Evolutionary conservation across 1,140 invertebrate species (phyloP).

Genomic region (Teleogryllus occipitalis): DNA sequence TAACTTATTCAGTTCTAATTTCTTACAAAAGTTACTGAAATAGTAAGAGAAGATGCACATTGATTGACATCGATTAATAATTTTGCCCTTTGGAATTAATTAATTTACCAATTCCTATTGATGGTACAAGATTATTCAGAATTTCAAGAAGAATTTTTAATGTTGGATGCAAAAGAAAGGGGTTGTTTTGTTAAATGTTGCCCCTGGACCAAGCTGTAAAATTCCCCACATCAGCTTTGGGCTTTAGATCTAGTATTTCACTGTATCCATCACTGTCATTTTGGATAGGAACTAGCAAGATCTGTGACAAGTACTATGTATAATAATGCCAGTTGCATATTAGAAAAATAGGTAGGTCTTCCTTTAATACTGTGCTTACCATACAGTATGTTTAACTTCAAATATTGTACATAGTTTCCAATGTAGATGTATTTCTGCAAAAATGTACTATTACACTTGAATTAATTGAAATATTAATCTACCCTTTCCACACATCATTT

Average conservation of each 20-base stretch:
- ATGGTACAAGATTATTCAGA: no score
- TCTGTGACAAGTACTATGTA: constrained; percentile 15
- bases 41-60: no score
- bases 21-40: no score
- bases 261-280: constrained; percentile 18
- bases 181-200: not conserved
- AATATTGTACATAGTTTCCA: constrained; percentile 25
- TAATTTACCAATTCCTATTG: no score
- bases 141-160: no score
- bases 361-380: constrained; percentile 21
- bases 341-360: constrained; percentile 20
- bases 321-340: constrained; percentile 19
- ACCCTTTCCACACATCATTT: no score
- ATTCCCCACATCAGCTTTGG: constrained; percentile 16
- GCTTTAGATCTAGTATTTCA: constrained; percentile 21
- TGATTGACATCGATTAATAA: no score
- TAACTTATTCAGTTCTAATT: no score
- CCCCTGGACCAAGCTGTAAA: constrained; percentile 20
- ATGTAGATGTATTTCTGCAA: constrained; percentile 26
- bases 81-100: no score
- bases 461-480: not conserved
- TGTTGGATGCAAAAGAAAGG: no score
- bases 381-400: constrained; percentile 15
- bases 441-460: constrained; percentile 25
- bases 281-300: constrained; percentile 17